These are phyloP conservation scores for Catharus ustulatus DNA, from an alignment of 2,797 vertebrate genomes.

Conservation along the genomic window DNA sequence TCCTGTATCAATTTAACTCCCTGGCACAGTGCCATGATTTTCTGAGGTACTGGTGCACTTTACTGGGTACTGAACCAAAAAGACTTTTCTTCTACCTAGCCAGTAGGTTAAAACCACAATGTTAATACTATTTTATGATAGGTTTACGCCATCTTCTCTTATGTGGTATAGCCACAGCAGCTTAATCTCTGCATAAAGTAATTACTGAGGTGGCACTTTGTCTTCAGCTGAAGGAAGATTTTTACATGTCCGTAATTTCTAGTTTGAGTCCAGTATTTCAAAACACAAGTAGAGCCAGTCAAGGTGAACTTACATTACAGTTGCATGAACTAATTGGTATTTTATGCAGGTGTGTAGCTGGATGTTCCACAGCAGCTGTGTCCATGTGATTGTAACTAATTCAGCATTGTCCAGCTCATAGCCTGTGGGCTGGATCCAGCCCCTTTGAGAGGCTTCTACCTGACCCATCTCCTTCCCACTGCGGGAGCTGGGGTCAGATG, in stretches of 20 bases:
- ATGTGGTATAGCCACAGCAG: background rate
- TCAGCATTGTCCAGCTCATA: background rate
- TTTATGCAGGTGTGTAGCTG: background rate
- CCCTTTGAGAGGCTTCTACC: background rate
- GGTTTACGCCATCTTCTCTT: background rate
- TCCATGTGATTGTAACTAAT: background rate
- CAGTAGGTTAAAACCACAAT: background rate
- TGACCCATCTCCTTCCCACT: background rate
- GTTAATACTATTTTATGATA: background rate
- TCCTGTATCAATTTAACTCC: background rate
- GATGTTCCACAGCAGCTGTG: background rate
- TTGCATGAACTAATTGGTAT: background rate
- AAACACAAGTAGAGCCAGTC: background rate
- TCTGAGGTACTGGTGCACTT: background rate
- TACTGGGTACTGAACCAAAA: background rate
- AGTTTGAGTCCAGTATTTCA: background rate
- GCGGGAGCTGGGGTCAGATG: background rate
- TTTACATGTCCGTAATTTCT: background rate
- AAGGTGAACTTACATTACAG: background rate
- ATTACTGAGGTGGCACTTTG: background rate
- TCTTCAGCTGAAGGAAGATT: background rate
- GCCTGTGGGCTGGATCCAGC: background rate
- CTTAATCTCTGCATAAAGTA: background rate
- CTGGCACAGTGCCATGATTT: background rate
- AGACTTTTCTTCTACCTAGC: background rate